Evolutionary conservation across 1,140 invertebrate genomes (phyloP), one percentile per base, ranked within the genome.

Genomic region (Drosophila oshimai): DNA sequence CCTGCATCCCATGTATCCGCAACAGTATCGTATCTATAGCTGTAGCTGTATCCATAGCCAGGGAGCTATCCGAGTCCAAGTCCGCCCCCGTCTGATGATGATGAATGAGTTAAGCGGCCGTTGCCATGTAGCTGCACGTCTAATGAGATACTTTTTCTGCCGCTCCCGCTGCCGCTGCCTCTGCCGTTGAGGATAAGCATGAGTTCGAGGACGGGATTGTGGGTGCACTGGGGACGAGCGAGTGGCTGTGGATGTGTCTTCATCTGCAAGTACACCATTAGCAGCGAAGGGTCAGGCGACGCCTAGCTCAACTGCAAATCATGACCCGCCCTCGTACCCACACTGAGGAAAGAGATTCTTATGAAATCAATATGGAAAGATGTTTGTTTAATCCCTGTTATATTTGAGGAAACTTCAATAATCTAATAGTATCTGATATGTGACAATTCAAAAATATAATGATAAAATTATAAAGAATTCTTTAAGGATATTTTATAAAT

Each of bases 21-120:
- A 10, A 6, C 44, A 28, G 2, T 22, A 22, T 22, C 41, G 50
- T 51, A 54, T 20, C 41, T 26, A 15, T 34, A 57, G 20, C 44
- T 55, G 47, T 44, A 36, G 29, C 51, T 64, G 62, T 61, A 36
- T 41, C 55, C 62, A 45, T 50, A 61, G 64, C 73, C 7, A 4
- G 3, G 28, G n/a, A n/a, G 28, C 28, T n/a, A 29, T n/a, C 18
- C 34, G 45, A 20, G 10, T 13, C 37, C 47, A 24, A 24, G n/a
- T 26, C 47, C 39, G 29, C 41, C 41, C 53, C 22, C 22, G 55
- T 58, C 51, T 87, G 80, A 86, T 87, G 80, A 86, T 86, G 80
- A 86, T 86, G 80, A 86, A 86, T 86, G 80, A 87, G 80, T 87
- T 80, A 80, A 86, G 75, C 80, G 80, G 81, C 80, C 75, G 57